Conservation (phyloP, 2,797 vertebrate genomes). For the Cyprinodon diabolis region DNA sequence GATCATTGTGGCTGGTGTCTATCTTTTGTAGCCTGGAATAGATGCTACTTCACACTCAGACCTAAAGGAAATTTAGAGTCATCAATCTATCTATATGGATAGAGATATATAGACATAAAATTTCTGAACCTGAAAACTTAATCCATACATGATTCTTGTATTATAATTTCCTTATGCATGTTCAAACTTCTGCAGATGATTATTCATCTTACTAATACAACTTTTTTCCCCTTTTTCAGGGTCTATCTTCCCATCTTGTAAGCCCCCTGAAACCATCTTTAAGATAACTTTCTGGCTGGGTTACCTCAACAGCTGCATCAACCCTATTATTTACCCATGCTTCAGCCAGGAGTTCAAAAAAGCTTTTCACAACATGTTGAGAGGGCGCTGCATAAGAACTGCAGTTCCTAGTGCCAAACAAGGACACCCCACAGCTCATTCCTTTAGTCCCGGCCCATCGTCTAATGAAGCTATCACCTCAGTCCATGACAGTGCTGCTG, state of each 20-base stretch:
- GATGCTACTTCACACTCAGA: too few relatives aligned
- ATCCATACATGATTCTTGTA: not conserved
- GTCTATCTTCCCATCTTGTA: conserved; percentile 92
- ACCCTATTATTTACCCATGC: conserved; percentile 97
- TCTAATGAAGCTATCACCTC: conserved; percentile 50
- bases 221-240: conserved; percentile 71
- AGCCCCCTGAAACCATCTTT: conserved; percentile 92
- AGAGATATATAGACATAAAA: too few relatives aligned
- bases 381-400: conserved; percentile 81
- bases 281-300: conserved; percentile 99
- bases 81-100: too few relatives aligned
- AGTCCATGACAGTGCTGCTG: not conserved
- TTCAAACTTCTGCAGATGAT: not conserved
- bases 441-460: conserved; percentile 3
- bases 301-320: conserved; percentile 98
- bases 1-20: too few relatives aligned
- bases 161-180: not conserved
- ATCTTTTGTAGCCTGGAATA: too few relatives aligned
- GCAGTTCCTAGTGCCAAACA: conserved; percentile 59
- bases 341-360: conserved; percentile 96
- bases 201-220: not conserved
- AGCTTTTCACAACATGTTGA: conserved; percentile 91
- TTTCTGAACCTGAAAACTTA: too few relatives aligned
- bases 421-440: conserved; percentile 54
- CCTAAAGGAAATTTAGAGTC: too few relatives aligned